Percentiles rank a stretch among this genome's conserved stretches.
phyloP scores from a whole-genome alignment of 53 echinoderm and acorn worm genomes.

The Crossaster papposus region DNA sequence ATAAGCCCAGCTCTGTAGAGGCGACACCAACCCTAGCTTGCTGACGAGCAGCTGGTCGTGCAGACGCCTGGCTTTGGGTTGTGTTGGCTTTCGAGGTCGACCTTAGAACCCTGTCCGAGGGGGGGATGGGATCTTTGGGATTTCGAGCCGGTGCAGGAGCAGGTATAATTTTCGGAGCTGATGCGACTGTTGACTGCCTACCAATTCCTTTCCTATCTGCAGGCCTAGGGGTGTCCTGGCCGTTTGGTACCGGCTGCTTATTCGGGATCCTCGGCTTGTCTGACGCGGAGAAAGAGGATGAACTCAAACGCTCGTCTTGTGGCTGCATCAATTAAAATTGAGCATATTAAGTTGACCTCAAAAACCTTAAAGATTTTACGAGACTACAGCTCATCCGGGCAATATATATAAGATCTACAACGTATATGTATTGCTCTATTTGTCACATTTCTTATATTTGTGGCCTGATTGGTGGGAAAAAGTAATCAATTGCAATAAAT shows the following conservation, averaged over 20 bases:
- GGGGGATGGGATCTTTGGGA: background rate
- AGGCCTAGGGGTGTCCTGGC: background rate
- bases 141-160: background rate
- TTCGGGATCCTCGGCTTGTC: background rate
- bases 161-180: background rate
- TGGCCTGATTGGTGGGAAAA: no score
- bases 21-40: background rate
- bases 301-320: background rate
- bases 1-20: background rate
- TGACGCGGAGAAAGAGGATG: background rate
- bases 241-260: background rate
- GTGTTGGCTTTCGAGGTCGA: slow-evolving; percentile 1
- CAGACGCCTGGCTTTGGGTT: background rate
- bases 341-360: no score
- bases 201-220: background rate
- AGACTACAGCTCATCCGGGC: no score
- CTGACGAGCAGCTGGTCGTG: background rate
- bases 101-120: slow-evolving; percentile 30
- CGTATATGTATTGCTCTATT: no score
- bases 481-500: no score
- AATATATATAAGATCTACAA: no score
- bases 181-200: background rate
- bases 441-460: no score
- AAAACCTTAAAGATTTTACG: no score
- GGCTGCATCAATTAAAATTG: background rate